These are phyloP conservation scores for Palythoa grandis DNA, from an alignment of 92 coral and sea anemone genomes.

Conservation along the genomic window DNA sequence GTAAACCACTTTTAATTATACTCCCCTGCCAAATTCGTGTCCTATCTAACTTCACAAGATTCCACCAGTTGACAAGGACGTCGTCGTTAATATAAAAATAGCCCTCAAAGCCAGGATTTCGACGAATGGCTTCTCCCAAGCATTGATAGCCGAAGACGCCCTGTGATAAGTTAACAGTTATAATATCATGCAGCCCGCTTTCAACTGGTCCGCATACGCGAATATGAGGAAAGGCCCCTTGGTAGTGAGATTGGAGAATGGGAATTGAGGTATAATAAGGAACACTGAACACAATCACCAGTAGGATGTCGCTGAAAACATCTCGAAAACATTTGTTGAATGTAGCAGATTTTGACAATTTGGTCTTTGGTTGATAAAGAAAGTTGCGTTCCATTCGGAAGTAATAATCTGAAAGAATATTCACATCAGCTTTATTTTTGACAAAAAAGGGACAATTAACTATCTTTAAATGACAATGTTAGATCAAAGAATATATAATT, in stretches of 20 bases:
- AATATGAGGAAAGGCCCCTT: slow-evolving; percentile 69
- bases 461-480: too few species aligned
- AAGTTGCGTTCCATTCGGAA: too few species aligned
- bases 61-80: slow-evolving; percentile 79
- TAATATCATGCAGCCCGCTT: slow-evolving; percentile 21
- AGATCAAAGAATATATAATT: too few species aligned
- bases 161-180: slow-evolving; percentile 59
- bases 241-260: slow-evolving; percentile 58
- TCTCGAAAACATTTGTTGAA: slow-evolving; percentile 59
- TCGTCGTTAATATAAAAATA: slow-evolving; percentile 83
- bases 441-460: too few species aligned
- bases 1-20: slow-evolving; percentile 29
- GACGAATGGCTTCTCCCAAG: slow-evolving; percentile 74
- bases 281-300: slow-evolving; percentile 65
- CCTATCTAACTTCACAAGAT: slow-evolving; percentile 64
- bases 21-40: slow-evolving; percentile 71
- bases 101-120: slow-evolving; percentile 81
- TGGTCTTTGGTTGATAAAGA: too few species aligned
- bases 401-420: too few species aligned
- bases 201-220: slow-evolving; percentile 72
- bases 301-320: slow-evolving; percentile 66
- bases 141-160: slow-evolving; percentile 80
- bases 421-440: too few species aligned
- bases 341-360: too few species aligned
- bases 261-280: slow-evolving; percentile 74